Conservation (phyloP, 1,140 invertebrate species). For the Pomacea maculata region DNA sequence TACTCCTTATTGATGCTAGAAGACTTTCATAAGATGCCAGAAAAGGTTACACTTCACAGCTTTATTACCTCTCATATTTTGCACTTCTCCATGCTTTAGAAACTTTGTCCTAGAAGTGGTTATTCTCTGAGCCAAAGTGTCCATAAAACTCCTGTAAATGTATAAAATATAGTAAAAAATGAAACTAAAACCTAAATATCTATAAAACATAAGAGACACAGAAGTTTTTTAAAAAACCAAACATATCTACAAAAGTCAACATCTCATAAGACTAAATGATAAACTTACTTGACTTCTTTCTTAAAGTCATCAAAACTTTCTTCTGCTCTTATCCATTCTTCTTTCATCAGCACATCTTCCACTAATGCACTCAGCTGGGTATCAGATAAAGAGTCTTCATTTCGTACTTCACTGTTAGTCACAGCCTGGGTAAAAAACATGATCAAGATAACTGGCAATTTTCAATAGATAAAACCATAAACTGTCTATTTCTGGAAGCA, state of each 20-base stretch:
- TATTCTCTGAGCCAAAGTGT: constrained; percentile 1
- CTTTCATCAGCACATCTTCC: constrained; percentile 59
- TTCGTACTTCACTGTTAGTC: constrained; percentile 46
- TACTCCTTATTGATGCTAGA: too few relatives aligned
- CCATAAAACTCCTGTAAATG: constrained; percentile 1
- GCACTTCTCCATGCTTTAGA: background rate
- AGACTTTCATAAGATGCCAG: too few relatives aligned
- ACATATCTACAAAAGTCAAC: too few relatives aligned
- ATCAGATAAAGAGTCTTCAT: constrained; percentile 76
- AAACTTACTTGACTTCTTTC: constrained; percentile 73
- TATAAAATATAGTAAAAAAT: background rate
- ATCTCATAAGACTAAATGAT: too few relatives aligned
- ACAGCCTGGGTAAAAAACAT: constrained; percentile 16
- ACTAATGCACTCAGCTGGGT: constrained; percentile 74
- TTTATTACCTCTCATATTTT: background rate
- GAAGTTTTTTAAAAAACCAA: too few relatives aligned
- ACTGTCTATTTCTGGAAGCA: background rate
- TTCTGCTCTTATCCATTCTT: constrained; percentile 73
- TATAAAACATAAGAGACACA: background rate
- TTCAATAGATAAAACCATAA: background rate
- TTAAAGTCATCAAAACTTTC: constrained; percentile 73
- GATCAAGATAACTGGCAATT: background rate
- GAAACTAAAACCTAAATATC: background rate
- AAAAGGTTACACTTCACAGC: background rate
- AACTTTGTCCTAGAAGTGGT: background rate